These are phyloP conservation scores for Prionailurus viverrinus DNA, from an alignment of 2,113 vertebrate species.

Conservation along the genomic window DNA sequence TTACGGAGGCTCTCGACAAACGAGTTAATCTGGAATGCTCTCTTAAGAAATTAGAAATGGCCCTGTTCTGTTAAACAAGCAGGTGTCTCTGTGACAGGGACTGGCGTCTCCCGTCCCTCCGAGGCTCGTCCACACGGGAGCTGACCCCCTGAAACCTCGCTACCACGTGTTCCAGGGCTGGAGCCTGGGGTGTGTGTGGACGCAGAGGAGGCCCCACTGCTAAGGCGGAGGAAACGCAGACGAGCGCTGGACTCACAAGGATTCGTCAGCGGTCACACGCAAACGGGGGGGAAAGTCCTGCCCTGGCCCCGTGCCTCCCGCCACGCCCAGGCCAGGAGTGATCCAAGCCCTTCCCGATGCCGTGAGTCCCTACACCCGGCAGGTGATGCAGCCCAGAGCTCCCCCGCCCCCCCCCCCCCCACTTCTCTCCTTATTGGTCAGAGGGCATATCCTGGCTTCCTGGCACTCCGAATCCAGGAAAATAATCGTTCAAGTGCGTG, in stretches of 20 bases:
- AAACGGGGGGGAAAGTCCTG: accelerated
- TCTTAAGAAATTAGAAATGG: background rate
- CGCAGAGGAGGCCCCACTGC: accelerated
- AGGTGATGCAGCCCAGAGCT: background rate
- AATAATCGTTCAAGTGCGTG: accelerated
- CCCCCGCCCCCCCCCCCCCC: accelerated
- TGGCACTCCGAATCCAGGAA: accelerated
- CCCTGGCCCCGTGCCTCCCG: background rate
- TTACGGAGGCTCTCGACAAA: background rate
- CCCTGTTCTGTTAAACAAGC: background rate
- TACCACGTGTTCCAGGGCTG: accelerated
- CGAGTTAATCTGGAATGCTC: background rate
- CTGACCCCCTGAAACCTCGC: background rate
- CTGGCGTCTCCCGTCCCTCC: no score
- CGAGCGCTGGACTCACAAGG: no score
- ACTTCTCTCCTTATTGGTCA: accelerated
- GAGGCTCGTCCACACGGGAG: background rate
- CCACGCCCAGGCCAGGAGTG: background rate
- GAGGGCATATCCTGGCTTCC: accelerated
- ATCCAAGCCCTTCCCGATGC: background rate
- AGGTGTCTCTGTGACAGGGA: background rate
- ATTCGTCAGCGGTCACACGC: accelerated
- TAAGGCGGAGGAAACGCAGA: accelerated
- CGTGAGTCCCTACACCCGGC: accelerated
- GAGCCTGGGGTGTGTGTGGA: accelerated